Percentiles rank a stretch among this genome's conserved stretches.
Evolutionary conservation across 2,888 invertebrate genomes (phyloP).

Genomic region (Drosophila seclusa): DNA sequence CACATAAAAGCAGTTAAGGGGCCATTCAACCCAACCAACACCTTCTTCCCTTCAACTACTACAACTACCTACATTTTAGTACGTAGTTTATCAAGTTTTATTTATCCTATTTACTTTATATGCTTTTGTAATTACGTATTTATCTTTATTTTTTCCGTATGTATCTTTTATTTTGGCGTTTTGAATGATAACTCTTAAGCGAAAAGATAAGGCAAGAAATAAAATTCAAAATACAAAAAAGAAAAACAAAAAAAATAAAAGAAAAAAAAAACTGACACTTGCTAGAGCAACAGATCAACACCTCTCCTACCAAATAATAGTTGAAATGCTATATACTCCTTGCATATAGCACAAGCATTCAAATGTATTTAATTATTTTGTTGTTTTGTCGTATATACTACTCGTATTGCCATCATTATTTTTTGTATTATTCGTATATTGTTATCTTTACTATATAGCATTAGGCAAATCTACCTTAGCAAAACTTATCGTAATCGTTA

Average conservation of each 20-base stretch:
- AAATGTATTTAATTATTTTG: conserved; percentile 46
- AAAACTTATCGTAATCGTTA: conserved; percentile 47
- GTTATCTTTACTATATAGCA: conserved; percentile 52
- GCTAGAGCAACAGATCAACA: conserved; percentile 84
- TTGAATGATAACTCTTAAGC: conserved; percentile 65
- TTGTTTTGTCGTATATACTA: conserved; percentile 60
- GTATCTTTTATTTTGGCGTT: conserved; percentile 51
- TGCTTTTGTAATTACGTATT: conserved; percentile 79
- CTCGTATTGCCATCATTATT: conserved; percentile 42
- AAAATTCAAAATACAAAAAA: conserved; percentile 7
- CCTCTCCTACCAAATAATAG: conserved; percentile 84
- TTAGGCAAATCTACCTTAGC: conserved; percentile 57
- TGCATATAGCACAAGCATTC: conserved; percentile 29
- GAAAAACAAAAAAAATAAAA: conserved; percentile 13
- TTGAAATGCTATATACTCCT: conserved; percentile 29
- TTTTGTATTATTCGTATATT: conserved; percentile 42
- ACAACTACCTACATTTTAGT: conserved; percentile 14
- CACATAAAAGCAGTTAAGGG: conserved; percentile 27
- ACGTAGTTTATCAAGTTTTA: conserved; percentile 28
- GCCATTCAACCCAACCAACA: conserved; percentile 15
- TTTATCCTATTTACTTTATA: conserved; percentile 55
- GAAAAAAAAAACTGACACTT: conserved; percentile 53
- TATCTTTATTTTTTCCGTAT: conserved; percentile 61
- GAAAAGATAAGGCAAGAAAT: conserved; percentile 31
- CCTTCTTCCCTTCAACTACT: conserved; percentile 6